Percentiles rank a stretch among this genome's conserved stretches.
Conservation (phyloP, 2,113 vertebrate genomes). For the Andinoacara biseriatus region DNA sequence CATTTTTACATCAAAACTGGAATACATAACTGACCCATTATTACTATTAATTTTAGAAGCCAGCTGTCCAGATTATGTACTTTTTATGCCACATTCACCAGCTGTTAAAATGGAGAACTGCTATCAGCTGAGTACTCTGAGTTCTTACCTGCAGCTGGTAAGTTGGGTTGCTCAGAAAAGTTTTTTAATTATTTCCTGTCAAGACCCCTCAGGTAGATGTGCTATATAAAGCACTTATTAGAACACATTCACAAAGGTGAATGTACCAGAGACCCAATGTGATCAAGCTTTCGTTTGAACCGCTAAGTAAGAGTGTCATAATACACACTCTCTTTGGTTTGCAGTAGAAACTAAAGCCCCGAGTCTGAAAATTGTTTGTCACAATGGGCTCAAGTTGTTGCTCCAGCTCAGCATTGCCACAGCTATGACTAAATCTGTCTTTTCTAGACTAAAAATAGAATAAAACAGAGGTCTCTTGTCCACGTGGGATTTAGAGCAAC, state of each 20-base stretch:
- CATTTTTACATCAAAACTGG: not conserved
- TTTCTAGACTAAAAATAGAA: slow-evolving; percentile 18
- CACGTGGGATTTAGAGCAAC: slow-evolving; percentile 8
- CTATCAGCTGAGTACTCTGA: not conserved
- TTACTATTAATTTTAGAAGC: not conserved
- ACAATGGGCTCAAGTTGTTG: not conserved
- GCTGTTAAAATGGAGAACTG: not conserved
- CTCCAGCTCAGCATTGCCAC: not conserved
- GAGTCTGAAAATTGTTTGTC: not conserved
- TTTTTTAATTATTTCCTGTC: slow-evolving; percentile 8
- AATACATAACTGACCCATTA: slow-evolving; percentile 14
- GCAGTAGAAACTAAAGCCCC: not conserved
- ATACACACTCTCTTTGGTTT: not conserved
- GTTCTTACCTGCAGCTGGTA: not conserved
- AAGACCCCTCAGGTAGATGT: not conserved
- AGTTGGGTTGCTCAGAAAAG: not conserved
- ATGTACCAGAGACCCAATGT: not conserved
- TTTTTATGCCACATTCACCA: not conserved
- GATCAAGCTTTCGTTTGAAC: not conserved
- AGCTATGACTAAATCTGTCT: not conserved
- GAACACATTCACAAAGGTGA: not conserved
- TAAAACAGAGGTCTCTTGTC: not conserved
- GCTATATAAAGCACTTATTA: not conserved
- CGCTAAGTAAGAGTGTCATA: not conserved
- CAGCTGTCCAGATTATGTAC: slow-evolving; percentile 7